These are phyloP conservation scores for Zosterops lateralis DNA, from an alignment of 2,113 vertebrate genomes.

Conservation along the genomic window DNA sequence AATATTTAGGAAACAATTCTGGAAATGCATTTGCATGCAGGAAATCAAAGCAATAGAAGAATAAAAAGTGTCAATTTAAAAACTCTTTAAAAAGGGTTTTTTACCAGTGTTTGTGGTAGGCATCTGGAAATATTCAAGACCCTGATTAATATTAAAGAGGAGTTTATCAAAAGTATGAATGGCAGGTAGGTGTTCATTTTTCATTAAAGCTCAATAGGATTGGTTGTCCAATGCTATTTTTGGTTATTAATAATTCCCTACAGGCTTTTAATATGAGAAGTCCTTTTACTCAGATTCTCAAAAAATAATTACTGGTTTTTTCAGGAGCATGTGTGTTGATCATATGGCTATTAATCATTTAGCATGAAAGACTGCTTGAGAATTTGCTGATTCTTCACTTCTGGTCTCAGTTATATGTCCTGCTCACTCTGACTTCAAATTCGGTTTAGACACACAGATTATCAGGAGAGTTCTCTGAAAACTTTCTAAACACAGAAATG, in stretches of 20 bases:
- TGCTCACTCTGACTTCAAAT: neutral
- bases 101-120: neutral
- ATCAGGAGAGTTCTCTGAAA: neutral
- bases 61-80: neutral
- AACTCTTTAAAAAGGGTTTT: neutral
- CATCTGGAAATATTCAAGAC: neutral
- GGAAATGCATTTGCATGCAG: neutral
- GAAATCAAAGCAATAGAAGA: neutral
- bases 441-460: neutral
- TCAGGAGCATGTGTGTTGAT: neutral
- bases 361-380: neutral
- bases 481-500: neutral
- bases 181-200: neutral
- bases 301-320: conserved; percentile 8
- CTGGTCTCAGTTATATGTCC: neutral
- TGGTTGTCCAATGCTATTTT: neutral
- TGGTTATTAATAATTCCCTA: neutral
- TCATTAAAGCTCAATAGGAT: neutral
- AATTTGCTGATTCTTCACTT: conserved; percentile 3
- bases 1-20: neutral
- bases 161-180: neutral
- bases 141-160: neutral
- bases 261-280: neutral
- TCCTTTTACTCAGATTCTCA: neutral
- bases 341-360: conserved; percentile 15